Evolutionary conservation across 2,888 invertebrate species (phyloP).

Genomic region (Eulithis prunata): DNA sequence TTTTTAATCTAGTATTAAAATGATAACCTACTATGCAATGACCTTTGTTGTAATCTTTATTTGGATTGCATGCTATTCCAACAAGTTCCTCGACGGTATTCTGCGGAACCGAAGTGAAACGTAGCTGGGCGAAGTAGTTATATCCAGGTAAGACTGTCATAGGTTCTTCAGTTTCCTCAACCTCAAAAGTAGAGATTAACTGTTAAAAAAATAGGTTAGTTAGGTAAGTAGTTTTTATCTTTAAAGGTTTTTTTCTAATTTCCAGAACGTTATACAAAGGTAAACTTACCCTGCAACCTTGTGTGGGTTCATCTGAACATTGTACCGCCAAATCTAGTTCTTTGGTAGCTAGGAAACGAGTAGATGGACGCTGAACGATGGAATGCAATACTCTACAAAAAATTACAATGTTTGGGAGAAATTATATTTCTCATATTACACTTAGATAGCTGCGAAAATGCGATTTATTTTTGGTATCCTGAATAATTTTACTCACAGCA

Average conservation of each 20-base stretch:
- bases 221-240: neutral
- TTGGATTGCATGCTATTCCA: slow-evolving; percentile 44
- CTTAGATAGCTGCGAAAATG: no score
- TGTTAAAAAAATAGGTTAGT: slow-evolving; percentile 37
- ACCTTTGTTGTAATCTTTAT: slow-evolving; percentile 45
- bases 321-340: slow-evolving; percentile 57
- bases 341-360: slow-evolving; percentile 34
- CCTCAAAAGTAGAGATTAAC: slow-evolving; percentile 61
- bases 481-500: slow-evolving; percentile 49
- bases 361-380: slow-evolving; percentile 10
- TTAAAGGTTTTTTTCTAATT: no score
- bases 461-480: no score
- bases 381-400: slow-evolving; percentile 13
- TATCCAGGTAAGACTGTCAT: slow-evolving; percentile 51
- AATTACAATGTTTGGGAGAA: neutral
- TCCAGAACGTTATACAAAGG: slow-evolving; percentile 36
- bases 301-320: slow-evolving; percentile 50
- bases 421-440: no score
- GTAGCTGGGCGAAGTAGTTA: slow-evolving; percentile 56
- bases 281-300: slow-evolving; percentile 58
- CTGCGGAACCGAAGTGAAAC: slow-evolving; percentile 54
- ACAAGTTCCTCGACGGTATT: slow-evolving; percentile 50
- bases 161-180: slow-evolving; percentile 56
- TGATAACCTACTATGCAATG: slow-evolving; percentile 50
- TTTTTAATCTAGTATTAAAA: no score